Conservation (phyloP, 2,888 invertebrate species). For the Dendrolimus pini region DNA sequence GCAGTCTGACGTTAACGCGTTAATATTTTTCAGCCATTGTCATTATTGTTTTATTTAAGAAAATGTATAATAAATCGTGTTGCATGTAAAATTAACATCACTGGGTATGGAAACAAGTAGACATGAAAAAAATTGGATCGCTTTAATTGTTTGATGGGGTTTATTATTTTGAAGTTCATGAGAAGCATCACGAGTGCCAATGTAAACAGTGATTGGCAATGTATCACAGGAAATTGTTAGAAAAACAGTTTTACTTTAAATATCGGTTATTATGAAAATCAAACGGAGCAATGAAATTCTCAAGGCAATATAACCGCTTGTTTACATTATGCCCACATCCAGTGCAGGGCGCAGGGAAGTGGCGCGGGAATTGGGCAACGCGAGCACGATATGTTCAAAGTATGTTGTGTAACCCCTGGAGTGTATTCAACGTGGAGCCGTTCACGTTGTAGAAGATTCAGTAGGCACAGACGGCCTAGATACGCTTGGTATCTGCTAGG, state of each 20-base stretch:
- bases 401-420: too few relatives aligned
- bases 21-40: not conserved
- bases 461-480: too few relatives aligned
- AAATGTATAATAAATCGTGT: not conserved
- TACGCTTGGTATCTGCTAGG: too few relatives aligned
- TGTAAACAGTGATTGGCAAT: not conserved
- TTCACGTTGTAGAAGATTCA: too few relatives aligned
- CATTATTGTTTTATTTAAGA: not conserved
- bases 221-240: not conserved
- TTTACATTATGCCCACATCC: too few relatives aligned
- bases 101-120: not conserved
- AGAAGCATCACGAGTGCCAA: slow-evolving; percentile 4
- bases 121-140: not conserved
- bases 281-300: too few relatives aligned
- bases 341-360: too few relatives aligned
- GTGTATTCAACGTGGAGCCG: too few relatives aligned
- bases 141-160: not conserved
- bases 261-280: not conserved
- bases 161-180: slow-evolving; percentile 8
- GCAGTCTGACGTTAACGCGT: not conserved
- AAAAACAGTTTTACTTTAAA: not conserved
- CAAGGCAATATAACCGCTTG: too few relatives aligned
- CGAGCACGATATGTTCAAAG: too few relatives aligned
- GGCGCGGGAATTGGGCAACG: too few relatives aligned
- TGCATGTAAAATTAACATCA: not conserved